Conservation (phyloP, 2,888 invertebrate species). For the Dendrolimus pini region DNA sequence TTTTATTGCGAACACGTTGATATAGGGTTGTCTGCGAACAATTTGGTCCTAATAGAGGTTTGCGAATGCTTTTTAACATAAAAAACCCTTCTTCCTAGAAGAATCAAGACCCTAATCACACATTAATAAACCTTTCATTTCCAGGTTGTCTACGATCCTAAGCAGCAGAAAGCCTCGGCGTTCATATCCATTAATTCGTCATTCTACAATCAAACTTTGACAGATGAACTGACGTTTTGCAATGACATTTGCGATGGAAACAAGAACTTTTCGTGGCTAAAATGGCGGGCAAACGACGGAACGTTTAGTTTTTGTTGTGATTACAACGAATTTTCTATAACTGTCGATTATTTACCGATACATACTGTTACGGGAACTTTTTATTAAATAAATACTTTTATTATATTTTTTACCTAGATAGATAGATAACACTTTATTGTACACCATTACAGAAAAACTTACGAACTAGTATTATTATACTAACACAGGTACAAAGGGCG, state of each 20-base stretch:
- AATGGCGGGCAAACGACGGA: slow-evolving; percentile 51
- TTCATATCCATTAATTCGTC: slow-evolving; percentile 58
- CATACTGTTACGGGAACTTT: neutral
- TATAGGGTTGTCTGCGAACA: too few species aligned
- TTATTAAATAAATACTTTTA: slow-evolving; percentile 10
- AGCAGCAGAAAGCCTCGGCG: slow-evolving; percentile 33
- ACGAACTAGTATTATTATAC: slow-evolving; percentile 1
- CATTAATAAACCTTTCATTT: slow-evolving; percentile 9
- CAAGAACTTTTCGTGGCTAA: slow-evolving; percentile 41
- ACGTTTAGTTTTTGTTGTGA: slow-evolving; percentile 59
- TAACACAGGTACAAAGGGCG: too few species aligned
- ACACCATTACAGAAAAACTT: too few species aligned
- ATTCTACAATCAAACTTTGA: slow-evolving; percentile 33
- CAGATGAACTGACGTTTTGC: slow-evolving; percentile 39
- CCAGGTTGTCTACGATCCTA: slow-evolving; percentile 51
- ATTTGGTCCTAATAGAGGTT: too few species aligned
- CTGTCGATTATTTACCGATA: slow-evolving; percentile 27
- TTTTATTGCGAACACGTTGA: too few species aligned
- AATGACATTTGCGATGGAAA: slow-evolving; percentile 41
- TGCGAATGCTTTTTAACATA: too few species aligned
- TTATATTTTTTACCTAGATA: slow-evolving; percentile 25
- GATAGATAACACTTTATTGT: too few species aligned
- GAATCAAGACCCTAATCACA: neutral
- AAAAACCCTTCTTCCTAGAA: neutral
- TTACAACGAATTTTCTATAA: slow-evolving; percentile 36